phyloP scores from a whole-genome alignment of 2,113 vertebrate genomes.

The Craseonycteris thonglongyai region DNA sequence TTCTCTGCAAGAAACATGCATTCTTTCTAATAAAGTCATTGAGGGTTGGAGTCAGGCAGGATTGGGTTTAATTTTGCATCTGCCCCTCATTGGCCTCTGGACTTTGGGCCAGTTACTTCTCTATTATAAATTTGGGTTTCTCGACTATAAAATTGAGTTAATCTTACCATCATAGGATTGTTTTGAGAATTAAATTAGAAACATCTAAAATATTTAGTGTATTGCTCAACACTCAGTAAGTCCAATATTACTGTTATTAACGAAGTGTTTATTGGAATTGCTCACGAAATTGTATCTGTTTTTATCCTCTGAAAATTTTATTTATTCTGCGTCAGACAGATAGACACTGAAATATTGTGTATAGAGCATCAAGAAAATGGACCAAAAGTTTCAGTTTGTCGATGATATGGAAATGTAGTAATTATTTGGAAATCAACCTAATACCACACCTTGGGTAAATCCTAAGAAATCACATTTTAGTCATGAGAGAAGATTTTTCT shows the following conservation, averaged over 20 bases:
- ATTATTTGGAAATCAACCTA: neutral
- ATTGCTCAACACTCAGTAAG: neutral
- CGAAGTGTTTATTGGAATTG: neutral
- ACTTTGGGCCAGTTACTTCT: neutral
- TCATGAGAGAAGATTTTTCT: neutral
- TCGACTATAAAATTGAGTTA: neutral
- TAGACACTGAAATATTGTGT: neutral
- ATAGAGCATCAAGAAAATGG: conserved; percentile 12
- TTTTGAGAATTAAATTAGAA: conserved; percentile 1
- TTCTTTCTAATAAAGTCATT: neutral
- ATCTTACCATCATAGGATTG: neutral
- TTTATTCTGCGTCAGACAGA: neutral
- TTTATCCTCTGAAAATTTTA: neutral
- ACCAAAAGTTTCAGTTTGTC: neutral
- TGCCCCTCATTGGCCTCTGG: neutral
- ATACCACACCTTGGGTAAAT: neutral
- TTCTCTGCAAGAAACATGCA: neutral
- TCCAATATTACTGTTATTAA: neutral
- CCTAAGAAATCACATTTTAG: neutral
- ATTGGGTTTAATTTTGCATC: neutral
- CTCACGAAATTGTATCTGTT: neutral
- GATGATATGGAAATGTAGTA: neutral
- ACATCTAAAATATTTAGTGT: neutral
- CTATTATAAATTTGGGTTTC: neutral
- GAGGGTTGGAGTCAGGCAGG: neutral